Percentiles rank a stretch among this genome's conserved stretches.
Conservation (phyloP, 2,888 invertebrate species). For the Julus scanicus region DNA sequence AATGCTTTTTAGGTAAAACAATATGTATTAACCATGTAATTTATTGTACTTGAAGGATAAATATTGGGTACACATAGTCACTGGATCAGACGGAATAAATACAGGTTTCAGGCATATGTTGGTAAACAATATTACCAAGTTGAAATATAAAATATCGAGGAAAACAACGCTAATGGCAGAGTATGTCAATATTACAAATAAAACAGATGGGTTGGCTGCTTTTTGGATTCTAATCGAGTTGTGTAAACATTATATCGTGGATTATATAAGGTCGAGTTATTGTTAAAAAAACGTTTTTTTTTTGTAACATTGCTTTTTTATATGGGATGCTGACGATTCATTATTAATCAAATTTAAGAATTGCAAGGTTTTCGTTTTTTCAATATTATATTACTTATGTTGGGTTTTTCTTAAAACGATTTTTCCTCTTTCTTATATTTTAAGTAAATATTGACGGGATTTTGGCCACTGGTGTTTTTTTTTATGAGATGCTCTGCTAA, state of each 20-base stretch:
- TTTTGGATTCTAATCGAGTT: constrained; percentile 20
- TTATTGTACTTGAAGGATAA: constrained; percentile 20
- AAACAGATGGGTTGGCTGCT: background rate
- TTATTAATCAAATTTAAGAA: background rate
- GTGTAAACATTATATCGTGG: background rate
- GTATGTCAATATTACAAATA: background rate
- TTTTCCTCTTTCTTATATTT: no score
- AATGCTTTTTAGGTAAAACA: constrained; percentile 37
- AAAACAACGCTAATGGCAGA: background rate
- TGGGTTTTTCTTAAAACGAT: no score
- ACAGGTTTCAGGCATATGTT: background rate
- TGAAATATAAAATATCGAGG: background rate
- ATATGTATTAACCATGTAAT: constrained; percentile 22
- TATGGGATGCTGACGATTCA: background rate
- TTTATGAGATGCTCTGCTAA: no score
- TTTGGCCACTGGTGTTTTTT: no score
- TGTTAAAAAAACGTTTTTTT: no score
- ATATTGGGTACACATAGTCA: background rate
- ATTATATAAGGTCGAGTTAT: background rate
- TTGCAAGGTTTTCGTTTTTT: no score
- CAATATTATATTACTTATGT: no score
- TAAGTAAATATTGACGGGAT: no score
- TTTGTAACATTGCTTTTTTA: background rate
- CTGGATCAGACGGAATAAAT: background rate
- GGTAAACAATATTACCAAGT: background rate